Evolutionary conservation across 2,797 vertebrate genomes (phyloP), one percentile per base, ranked within the genome.

Genomic region (Euphonia xanthogaster): DNA sequence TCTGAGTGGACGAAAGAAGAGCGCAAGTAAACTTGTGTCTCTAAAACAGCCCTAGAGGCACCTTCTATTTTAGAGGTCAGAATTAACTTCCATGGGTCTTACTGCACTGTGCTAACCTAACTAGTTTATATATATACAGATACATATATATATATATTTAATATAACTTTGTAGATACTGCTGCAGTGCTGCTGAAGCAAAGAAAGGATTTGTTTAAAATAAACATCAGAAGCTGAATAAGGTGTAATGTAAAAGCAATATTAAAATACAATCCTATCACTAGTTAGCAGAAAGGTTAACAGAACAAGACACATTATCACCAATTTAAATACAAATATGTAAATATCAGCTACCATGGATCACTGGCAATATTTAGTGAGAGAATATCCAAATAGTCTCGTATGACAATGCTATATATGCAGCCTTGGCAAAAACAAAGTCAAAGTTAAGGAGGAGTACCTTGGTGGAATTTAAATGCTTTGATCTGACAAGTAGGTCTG

Each of bases 401-500:
- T 14, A 62, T 45, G 48, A 60, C 21, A 27, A 6, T 5, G 48
- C 6, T 37, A 8, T 7, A 75, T 30, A 72, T 17, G 31, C 74
- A 90, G 57, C 44, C 87, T 71, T 74, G 51, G 31, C 33, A 81
- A 88, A 95, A 95, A 17, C 16, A 55, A 61, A 85, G 61, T 35
- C 57, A 44, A 6, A 91, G 81, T 39, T 84, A 68, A 65, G 66
- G 70, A 91, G 35, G 35, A 87, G 42, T 28, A 88, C 50, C 42
- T 58, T 58, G 75, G 53, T 23, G 31, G 50, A 95, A 93, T 85
- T 76, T 35, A 76, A 90, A 62, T 30, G 60, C 83, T 94, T 82
- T 91, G 63, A 91, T 92, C 76, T 95, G 73, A 90, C 82, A 90
- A 81, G 14, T 9, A 78, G 62, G 57, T 66, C 31, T 90, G 62